phyloP scores from a whole-genome alignment of 2,113 vertebrate genomes.

The Bubo bubo region DNA sequence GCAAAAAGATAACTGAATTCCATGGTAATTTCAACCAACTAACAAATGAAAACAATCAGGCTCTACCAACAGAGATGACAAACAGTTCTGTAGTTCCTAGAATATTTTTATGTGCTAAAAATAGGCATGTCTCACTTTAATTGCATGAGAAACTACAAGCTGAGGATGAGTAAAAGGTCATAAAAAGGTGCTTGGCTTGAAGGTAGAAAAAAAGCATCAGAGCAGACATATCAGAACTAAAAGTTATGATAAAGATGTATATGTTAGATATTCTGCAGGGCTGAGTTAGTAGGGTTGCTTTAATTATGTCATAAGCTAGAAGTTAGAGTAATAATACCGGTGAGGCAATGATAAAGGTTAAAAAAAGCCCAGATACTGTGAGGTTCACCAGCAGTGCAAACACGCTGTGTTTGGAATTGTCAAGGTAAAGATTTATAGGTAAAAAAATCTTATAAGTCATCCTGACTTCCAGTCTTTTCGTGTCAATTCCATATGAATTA shows the following conservation, averaged over 20 bases:
- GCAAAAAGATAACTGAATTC: conserved; percentile 20
- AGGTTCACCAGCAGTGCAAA: neutral
- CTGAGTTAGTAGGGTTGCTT: neutral
- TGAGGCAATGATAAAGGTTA: neutral
- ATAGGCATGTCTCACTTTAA: conserved; percentile 21
- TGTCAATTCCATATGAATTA: neutral
- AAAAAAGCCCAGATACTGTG: neutral
- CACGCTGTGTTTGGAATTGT: neutral
- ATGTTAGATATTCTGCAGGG: neutral
- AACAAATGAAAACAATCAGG: neutral
- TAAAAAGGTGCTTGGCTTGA: neutral
- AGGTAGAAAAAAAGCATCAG: neutral
- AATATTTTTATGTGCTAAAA: conserved; percentile 59
- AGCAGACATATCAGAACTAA: neutral
- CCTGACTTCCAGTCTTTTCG: neutral
- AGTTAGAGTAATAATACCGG: neutral
- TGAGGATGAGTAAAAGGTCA: conserved; percentile 35
- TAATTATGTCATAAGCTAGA: neutral
- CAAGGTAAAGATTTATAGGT: neutral
- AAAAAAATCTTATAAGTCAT: neutral
- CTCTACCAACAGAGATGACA: neutral
- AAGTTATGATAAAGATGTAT: neutral
- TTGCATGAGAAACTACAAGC: conserved; percentile 35
- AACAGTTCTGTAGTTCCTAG: conserved; percentile 39
- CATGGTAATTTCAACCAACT: neutral